phyloP scores from a whole-genome alignment of 2,888 invertebrate species.

The Eupithecia abbreviata region DNA sequence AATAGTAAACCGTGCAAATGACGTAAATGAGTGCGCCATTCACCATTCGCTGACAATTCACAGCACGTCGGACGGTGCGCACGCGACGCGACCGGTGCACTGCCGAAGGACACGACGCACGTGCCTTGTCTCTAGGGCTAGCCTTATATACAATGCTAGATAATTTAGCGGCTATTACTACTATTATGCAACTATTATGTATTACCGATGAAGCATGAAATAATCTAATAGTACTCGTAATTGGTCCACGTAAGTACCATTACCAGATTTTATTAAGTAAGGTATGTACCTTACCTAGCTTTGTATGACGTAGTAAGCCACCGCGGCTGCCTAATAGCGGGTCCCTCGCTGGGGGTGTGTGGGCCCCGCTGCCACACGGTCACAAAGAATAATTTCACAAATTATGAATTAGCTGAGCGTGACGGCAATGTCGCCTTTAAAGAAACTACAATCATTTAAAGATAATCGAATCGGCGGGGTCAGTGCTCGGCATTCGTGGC shows the following conservation, averaged over 20 bases:
- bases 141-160: neutral
- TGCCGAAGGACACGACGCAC: constrained; percentile 19
- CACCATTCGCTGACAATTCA: constrained; percentile 14
- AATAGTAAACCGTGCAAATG: neutral
- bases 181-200: neutral
- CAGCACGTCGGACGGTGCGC: constrained; percentile 25
- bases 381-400: neutral
- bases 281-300: neutral
- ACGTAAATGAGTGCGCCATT: neutral
- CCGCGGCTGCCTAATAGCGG: no score
- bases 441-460: constrained; percentile 42
- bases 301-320: neutral
- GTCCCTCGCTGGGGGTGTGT: no score
- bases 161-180: neutral
- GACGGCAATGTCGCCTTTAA: constrained; percentile 33
- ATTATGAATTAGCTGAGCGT: constrained; percentile 28
- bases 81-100: constrained; percentile 21
- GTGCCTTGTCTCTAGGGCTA: constrained; percentile 17
- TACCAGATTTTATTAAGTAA: neutral
- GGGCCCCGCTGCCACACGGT: no score
- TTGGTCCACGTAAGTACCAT: neutral
- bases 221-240: neutral
- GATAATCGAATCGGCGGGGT: constrained; percentile 44
- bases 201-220: neutral
- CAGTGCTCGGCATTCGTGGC: constrained; percentile 42